Evolutionary conservation across 1,140 invertebrate species (phyloP).

Genomic region (Procambarus clarkii): DNA sequence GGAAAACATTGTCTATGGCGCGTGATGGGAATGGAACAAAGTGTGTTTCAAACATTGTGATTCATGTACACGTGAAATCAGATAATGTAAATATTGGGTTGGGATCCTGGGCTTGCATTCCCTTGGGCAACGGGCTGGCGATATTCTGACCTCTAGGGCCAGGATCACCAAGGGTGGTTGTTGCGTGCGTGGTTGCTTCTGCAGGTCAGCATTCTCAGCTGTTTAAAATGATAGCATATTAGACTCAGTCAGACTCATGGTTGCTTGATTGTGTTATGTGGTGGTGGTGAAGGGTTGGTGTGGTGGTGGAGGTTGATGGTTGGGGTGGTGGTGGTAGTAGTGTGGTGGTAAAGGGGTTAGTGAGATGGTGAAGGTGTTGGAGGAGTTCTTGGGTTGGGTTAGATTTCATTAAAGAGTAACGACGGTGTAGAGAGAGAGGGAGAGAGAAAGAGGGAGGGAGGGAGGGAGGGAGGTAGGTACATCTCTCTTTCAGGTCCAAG

Average conservation of each 20-base stretch:
- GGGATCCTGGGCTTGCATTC: not conserved
- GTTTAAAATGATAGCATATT: conserved; percentile 32
- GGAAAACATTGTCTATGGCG: no score
- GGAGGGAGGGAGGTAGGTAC: conserved; percentile 6
- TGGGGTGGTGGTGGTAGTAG: no score
- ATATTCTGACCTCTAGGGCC: not conserved
- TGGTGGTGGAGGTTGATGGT: no score
- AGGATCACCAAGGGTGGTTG: not conserved
- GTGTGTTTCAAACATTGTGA: no score
- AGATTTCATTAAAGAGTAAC: no score
- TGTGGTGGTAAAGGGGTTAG: no score
- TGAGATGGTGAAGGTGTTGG: not conserved
- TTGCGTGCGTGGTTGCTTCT: not conserved
- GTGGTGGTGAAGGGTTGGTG: not conserved
- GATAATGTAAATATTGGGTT: not conserved
- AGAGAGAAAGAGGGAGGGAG: conserved; percentile 25
- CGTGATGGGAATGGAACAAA: no score
- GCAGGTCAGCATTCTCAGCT: conserved; percentile 35
- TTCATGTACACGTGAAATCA: not conserved
- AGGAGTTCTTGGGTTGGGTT: not conserved
- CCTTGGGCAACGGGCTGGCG: not conserved
- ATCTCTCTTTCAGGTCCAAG: no score
- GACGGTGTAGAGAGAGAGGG: not conserved
- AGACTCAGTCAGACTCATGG: not conserved
- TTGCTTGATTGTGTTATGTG: conserved; percentile 12